phyloP scores from a whole-genome alignment of 2,888 invertebrate genomes.

The Taphrorychus bicolor region DNA sequence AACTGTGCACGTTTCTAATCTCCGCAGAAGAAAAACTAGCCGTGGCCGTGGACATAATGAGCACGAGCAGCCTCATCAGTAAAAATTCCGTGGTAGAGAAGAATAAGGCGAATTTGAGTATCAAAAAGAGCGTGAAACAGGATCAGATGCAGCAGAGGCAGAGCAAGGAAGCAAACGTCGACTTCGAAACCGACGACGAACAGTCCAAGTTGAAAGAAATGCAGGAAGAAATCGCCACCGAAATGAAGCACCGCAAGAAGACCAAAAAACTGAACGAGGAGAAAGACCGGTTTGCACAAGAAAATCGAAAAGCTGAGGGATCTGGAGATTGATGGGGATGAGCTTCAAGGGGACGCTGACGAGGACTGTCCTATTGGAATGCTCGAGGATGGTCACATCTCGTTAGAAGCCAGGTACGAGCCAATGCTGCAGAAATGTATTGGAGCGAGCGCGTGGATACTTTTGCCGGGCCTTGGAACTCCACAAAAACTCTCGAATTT shows the following conservation, averaged over 20 bases:
- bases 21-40: no score
- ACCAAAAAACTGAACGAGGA: slow-evolving; percentile 72
- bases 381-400: slow-evolving; percentile 56
- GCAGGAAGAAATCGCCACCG: slow-evolving; percentile 59
- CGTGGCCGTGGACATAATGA: no score
- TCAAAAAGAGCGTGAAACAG: slow-evolving; percentile 45
- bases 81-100: no score
- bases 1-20: no score
- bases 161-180: no score
- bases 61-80: no score
- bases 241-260: slow-evolving; percentile 75
- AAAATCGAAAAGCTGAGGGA: slow-evolving; percentile 57
- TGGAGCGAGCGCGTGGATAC: slow-evolving; percentile 88
- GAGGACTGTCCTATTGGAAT: slow-evolving; percentile 45
- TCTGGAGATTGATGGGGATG: slow-evolving; percentile 76
- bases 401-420: slow-evolving; percentile 73
- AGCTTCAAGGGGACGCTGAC: slow-evolving; percentile 62
- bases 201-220: no score
- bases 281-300: slow-evolving; percentile 65
- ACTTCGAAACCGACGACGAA: no score
- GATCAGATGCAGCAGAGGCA: no score
- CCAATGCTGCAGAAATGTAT: slow-evolving; percentile 71
- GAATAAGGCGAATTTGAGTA: slow-evolving; percentile 50
- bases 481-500: slow-evolving; percentile 91
- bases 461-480: slow-evolving; percentile 86